Evolutionary conservation across 2,888 invertebrate genomes (phyloP).

Genomic region (Siphlonurus alternatus): DNA sequence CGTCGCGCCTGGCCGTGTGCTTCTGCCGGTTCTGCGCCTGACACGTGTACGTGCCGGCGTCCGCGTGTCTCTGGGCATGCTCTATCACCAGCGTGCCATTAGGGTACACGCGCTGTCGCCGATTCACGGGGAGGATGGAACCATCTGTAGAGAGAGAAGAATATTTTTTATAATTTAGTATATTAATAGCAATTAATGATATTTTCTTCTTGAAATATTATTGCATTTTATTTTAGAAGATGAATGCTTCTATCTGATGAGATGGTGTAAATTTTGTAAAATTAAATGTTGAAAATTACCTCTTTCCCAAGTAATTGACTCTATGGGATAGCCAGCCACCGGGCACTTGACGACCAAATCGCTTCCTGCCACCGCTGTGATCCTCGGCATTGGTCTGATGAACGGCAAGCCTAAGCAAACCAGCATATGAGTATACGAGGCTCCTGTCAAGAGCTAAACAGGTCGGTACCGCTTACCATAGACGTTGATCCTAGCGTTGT

Average conservation of each 20-base stretch:
- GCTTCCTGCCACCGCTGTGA: conserved; percentile 70
- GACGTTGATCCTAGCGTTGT: conserved; percentile 73
- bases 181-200: too few relatives aligned
- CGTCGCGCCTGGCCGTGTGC: conserved; percentile 47
- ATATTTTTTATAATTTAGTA: conserved; percentile 12
- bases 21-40: conserved; percentile 72
- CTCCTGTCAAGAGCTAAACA: too few relatives aligned
- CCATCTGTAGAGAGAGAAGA: conserved; percentile 51
- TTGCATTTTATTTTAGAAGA: too few relatives aligned
- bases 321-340: conserved; percentile 77
- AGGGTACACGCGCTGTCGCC: conserved; percentile 68
- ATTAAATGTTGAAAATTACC: too few relatives aligned
- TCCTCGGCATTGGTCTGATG: conserved; percentile 75
- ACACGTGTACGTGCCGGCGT: conserved; percentile 81
- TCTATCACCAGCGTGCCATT: conserved; percentile 77
- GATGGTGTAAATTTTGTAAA: too few relatives aligned
- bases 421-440: conserved; percentile 3
- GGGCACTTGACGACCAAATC: conserved; percentile 76
- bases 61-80: conserved; percentile 67
- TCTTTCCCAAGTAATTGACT: conserved; percentile 77
- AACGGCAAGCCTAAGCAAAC: conserved; percentile 43
- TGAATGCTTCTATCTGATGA: too few relatives aligned
- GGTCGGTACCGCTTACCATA: conserved; percentile 34
- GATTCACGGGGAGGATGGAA: conserved; percentile 68
- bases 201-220: too few relatives aligned